Conservation (phyloP, 2,113 vertebrate genomes). For the Circaetus gallicus region DNA sequence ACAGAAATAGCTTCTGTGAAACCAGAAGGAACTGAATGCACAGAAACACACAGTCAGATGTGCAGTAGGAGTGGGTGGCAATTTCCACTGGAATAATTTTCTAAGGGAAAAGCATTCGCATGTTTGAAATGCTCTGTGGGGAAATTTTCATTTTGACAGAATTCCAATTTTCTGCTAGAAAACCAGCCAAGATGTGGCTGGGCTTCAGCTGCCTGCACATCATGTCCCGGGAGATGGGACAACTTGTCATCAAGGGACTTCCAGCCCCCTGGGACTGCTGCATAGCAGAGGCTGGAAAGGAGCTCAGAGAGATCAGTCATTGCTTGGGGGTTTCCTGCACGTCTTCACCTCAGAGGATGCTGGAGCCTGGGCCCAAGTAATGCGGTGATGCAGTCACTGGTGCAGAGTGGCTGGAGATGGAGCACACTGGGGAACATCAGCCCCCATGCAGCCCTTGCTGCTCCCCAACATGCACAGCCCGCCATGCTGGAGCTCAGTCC, state of each 20-base stretch:
- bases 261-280: neutral
- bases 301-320: neutral
- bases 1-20: neutral
- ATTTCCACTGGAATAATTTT: neutral
- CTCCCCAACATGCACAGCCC: accelerated
- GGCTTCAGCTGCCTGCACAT: neutral
- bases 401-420: neutral
- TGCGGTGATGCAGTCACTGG: accelerated
- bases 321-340: neutral
- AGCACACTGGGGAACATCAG: neutral
- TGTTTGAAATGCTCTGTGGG: neutral
- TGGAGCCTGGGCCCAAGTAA: neutral
- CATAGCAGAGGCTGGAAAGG: neutral
- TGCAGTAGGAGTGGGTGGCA: neutral
- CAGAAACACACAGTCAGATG: neutral
- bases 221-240: neutral
- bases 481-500: neutral
- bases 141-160: neutral
- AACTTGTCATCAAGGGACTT: neutral
- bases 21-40: neutral
- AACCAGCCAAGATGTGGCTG: neutral
- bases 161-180: neutral
- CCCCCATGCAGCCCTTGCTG: neutral
- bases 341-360: neutral
- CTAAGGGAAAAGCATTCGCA: neutral